Conservation (phyloP, 2,888 invertebrate genomes). For the Lamellibrachia columna region DNA sequence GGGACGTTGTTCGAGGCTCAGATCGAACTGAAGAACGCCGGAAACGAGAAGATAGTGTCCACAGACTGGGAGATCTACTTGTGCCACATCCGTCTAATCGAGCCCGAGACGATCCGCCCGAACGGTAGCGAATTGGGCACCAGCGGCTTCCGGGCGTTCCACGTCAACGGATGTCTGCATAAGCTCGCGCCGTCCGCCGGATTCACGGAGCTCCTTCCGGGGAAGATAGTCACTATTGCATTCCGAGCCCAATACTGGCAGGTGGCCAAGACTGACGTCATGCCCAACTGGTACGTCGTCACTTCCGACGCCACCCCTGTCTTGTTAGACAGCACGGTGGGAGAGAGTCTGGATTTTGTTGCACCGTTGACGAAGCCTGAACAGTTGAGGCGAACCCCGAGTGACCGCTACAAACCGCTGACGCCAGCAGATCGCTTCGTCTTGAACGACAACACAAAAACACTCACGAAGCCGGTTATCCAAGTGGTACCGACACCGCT, state of each 20-base stretch:
- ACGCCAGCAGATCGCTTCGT: constrained; percentile 40
- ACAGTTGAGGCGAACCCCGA: no score
- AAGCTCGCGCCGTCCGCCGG: constrained; percentile 10
- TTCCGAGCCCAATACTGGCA: constrained; percentile 29
- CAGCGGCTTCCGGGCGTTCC: constrained; percentile 23
- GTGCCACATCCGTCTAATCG: constrained; percentile 24
- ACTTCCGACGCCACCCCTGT: no score
- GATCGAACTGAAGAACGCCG: constrained; percentile 27
- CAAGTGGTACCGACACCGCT: background rate
- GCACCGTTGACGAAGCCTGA: no score
- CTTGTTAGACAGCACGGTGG: no score
- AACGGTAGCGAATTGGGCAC: constrained; percentile 25
- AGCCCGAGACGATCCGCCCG: constrained; percentile 16
- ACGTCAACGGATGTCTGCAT: constrained; percentile 35
- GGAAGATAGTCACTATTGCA: background rate
- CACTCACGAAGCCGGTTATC: background rate
- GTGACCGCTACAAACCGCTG: no score
- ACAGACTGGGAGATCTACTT: constrained; percentile 31
- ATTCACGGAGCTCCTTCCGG: background rate
- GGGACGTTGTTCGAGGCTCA: no score
- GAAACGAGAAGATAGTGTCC: background rate
- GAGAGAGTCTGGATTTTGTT: no score
- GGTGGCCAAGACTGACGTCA: no score
- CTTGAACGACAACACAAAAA: background rate
- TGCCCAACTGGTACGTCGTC: no score